These are phyloP conservation scores for Polyommatus iphigenia DNA, from an alignment of 2,888 invertebrate genomes.

Conservation along the genomic window DNA sequence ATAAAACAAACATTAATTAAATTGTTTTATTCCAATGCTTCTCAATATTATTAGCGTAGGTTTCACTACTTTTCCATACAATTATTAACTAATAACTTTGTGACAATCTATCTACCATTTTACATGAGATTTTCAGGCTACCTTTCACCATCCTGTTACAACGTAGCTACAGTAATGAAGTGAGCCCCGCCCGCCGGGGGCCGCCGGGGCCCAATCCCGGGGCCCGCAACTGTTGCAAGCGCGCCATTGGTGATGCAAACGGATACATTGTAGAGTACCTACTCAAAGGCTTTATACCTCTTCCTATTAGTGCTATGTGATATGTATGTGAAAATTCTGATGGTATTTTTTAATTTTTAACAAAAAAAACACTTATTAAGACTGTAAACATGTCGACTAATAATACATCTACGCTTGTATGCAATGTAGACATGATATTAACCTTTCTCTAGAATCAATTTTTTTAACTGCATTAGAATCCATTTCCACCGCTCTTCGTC, in stretches of 20 bases:
- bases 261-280: not conserved
- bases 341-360: not conserved
- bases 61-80: no score
- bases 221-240: constrained; percentile 43
- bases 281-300: not conserved
- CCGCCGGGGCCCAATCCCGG: constrained; percentile 39
- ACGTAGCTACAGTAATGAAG: constrained; percentile 44
- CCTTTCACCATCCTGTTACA: not conserved
- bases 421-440: no score
- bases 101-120: not conserved
- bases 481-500: no score
- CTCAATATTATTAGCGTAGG: no score
- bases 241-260: constrained; percentile 46
- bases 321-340: not conserved
- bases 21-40: no score
- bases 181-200: constrained; percentile 46
- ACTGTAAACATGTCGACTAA: no score
- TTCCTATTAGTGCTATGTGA: not conserved
- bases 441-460: no score
- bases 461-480: no score
- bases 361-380: no score
- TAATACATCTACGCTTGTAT: no score
- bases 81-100: no score
- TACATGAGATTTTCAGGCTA: not conserved
- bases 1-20: not conserved